Evolutionary conservation across 2,797 vertebrate species (phyloP).

Genomic region (Platalea minor): DNA sequence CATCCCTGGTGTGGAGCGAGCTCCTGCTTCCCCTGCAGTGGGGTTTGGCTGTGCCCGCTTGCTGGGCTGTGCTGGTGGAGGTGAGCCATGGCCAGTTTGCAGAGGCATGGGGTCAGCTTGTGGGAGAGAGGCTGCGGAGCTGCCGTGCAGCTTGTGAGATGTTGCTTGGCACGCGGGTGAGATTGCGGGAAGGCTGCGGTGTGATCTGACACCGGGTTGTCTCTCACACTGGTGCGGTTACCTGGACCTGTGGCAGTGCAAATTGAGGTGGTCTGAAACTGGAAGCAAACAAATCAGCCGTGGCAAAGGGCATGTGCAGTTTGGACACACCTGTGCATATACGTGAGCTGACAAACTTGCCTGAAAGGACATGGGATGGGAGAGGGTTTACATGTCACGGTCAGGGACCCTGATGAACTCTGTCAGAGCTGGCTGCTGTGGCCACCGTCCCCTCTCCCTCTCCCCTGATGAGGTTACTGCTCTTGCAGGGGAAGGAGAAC

Average conservation of each 20-base stretch:
- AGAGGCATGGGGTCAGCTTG: accelerated
- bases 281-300: not conserved
- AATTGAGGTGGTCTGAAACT: not conserved
- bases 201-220: not conserved
- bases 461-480: not conserved
- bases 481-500: not conserved
- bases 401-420: not conserved
- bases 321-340: not conserved
- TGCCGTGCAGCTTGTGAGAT: not conserved
- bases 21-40: not conserved
- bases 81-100: not conserved
- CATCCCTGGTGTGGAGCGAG: not conserved
- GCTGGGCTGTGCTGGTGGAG: not conserved
- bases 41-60: accelerated
- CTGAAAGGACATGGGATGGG: not conserved
- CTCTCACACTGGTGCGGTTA: accelerated
- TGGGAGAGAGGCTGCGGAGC: not conserved
- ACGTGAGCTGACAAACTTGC: not conserved
- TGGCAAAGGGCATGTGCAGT: not conserved
- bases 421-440: not conserved
- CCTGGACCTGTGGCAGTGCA: not conserved
- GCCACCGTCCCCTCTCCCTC: not conserved
- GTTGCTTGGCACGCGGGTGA: not conserved
- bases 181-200: accelerated
- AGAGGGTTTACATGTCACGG: not conserved